Evolutionary conservation across 2,888 invertebrate species (phyloP), one percentile per base, ranked within the genome.

Genomic region (Rhagium mordax): DNA sequence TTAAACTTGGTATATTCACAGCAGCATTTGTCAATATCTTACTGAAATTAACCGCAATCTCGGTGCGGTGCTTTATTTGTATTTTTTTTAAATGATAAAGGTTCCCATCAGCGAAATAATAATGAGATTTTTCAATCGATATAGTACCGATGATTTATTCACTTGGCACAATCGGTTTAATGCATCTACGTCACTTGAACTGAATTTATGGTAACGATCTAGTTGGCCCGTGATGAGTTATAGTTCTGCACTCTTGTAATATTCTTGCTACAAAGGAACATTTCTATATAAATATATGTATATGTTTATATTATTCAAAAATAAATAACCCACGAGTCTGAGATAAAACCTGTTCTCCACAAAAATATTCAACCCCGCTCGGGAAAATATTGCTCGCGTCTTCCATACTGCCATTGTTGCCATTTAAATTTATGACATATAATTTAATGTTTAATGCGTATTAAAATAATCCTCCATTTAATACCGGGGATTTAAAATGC

Each of bases 291-390:
- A 81, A 80, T 81, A 79, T 78, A 81, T 81, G 81, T 81, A 80
- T 82, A 83, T 82, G 83, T 84, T 81, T 81, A 83, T 83, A 81
- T 84, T 83, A 84, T 84, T 82, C 82, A 79, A 81, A 83, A 83
- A 83, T 82, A 83, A 84, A 82, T 82, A 81, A 84, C 79, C 72
- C 73, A 71, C 74, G 72, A 75, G 79, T 74, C 78, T 78, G 79
- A 79, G 77, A 79, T 81, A 81, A 81, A 84, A 84, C 84, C 84
- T 78, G 84, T 84, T 83, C 81, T 77, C 78, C 76, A 82, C 78
- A 81, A 81, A 83, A 82, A 81, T 80, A 79, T 78, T 68, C 80
- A 70, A 77, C 81, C 81, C 79, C 74, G 77, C 77, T 76, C 62
- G 61, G 71, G 77, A 75, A 78, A 78, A 79, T 79, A 77, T 78